A percentile compares a stretch with the other conserved stretches of the same genome.
Conservation (phyloP, 2,888 invertebrate genomes). For the Leucania comma region DNA sequence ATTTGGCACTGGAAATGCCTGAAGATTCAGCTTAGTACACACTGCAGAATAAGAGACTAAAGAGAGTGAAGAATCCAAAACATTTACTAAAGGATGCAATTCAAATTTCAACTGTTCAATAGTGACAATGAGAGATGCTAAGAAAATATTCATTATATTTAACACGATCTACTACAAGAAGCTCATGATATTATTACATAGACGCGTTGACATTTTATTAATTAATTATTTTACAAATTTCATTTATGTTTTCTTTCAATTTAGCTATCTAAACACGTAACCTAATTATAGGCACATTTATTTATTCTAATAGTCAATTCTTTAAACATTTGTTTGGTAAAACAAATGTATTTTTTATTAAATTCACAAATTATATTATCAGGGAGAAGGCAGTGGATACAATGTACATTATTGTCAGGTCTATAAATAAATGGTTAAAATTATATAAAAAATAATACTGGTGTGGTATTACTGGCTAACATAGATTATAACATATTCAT, state of each 20-base stretch:
- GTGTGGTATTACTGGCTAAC: conserved; percentile 49
- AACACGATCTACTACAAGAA: conserved; percentile 77
- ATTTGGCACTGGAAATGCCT: not conserved
- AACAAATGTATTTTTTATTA: conserved; percentile 41
- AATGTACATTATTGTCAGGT: conserved; percentile 65
- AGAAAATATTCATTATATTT: conserved; percentile 54
- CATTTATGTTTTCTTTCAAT: conserved; percentile 69
- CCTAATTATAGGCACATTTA: conserved; percentile 87
- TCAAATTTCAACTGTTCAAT: not conserved
- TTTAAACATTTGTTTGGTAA: conserved; percentile 44
- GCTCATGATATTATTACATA: conserved; percentile 78
- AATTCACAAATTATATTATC: conserved; percentile 27
- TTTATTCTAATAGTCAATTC: conserved; percentile 68
- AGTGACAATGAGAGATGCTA: conserved; percentile 21
- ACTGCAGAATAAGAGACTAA: conserved; percentile 2
- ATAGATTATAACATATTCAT: conserved; percentile 9
- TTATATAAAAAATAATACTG: conserved; percentile 61
- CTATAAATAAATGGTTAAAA: conserved; percentile 45
- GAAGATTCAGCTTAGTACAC: not conserved
- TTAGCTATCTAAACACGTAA: conserved; percentile 83
- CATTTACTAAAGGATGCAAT: conserved; percentile 4
- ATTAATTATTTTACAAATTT: conserved; percentile 75
- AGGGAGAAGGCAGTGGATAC: conserved; percentile 59
- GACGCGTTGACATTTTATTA: conserved; percentile 74
- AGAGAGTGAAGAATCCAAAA: conserved; percentile 11